These are phyloP conservation scores for Cheumatopsyche charites DNA, from an alignment of 1,140 invertebrate species.

Conservation along the genomic window DNA sequence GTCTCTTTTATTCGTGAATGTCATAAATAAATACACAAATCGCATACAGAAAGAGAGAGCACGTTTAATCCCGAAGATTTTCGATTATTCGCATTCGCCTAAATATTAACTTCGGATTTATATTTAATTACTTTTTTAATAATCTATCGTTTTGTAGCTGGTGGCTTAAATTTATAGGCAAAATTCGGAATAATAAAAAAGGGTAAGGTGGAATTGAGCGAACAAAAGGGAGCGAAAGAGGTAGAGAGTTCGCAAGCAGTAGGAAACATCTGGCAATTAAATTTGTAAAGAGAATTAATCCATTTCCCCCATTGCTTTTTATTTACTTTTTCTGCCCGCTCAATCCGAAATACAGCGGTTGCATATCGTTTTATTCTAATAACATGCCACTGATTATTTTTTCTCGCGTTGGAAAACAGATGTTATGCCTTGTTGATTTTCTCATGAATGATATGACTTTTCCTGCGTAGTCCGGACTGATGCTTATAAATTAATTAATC, in stretches of 20 bases:
- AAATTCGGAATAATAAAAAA: conserved; percentile 24
- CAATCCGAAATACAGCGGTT: conserved; percentile 30
- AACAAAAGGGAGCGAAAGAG: not conserved
- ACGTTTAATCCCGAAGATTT: conserved; percentile 12
- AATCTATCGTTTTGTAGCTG: conserved; percentile 24
- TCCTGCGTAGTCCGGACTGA: no score
- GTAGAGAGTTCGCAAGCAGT: conserved; percentile 42
- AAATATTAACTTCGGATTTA: conserved; percentile 24
- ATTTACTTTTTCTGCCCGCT: conserved; percentile 44
- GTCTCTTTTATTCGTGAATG: no score
- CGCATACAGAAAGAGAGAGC: no score
- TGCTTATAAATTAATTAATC: no score
- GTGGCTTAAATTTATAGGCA: conserved; percentile 22
- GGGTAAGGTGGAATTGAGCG: conserved; percentile 13
- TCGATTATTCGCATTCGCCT: conserved; percentile 1
- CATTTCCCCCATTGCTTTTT: conserved; percentile 46
- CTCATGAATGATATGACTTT: no score
- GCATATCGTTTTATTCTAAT: conserved; percentile 25
- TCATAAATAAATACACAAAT: no score
- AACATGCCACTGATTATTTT: conserved; percentile 8
- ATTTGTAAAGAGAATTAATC: conserved; percentile 49
- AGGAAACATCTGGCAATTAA: conserved; percentile 50
- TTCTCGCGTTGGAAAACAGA: not conserved
- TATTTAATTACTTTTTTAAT: conserved; percentile 27
- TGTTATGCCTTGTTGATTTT: not conserved